phyloP scores from a whole-genome alignment of 1,140 invertebrate genomes.

The Brachionus plicatilis region DNA sequence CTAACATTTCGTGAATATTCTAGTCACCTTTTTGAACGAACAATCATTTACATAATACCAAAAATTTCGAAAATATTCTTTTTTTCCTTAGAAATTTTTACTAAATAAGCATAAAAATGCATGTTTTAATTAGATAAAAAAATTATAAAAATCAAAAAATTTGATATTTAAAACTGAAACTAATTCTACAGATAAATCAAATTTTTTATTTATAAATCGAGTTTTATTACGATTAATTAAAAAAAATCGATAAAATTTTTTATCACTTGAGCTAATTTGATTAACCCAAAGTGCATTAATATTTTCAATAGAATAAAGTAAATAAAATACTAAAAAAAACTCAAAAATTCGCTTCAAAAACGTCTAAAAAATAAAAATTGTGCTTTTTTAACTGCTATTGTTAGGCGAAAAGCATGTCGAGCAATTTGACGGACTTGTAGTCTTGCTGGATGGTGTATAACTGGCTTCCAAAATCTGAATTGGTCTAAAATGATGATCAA shows the following conservation, averaged over 20 bases:
- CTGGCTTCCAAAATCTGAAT: neutral
- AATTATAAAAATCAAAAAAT: neutral
- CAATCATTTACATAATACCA: neutral
- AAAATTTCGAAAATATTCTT: neutral
- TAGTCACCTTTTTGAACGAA: neutral
- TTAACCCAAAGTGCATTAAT: neutral
- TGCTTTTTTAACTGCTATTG: neutral
- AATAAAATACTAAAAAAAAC: neutral
- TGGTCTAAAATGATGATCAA: neutral
- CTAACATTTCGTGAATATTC: neutral
- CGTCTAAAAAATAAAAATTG: neutral
- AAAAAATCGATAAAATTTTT: slow-evolving; percentile 5
- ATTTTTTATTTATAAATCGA: neutral
- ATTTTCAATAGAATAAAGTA: neutral
- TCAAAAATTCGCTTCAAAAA: neutral
- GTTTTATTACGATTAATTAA: slow-evolving; percentile 13
- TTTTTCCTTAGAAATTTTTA: neutral
- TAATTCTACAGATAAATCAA: neutral
- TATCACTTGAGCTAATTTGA: neutral
- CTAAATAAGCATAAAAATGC: neutral
- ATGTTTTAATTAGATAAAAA: neutral
- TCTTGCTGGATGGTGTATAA: neutral
- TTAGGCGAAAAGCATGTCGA: neutral
- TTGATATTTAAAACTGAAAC: neutral
- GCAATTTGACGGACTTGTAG: neutral